Percentiles rank a stretch among this genome's conserved stretches.
These are phyloP conservation scores for Scaptomyza tumidula DNA, from an alignment of 2,888 invertebrate species.

Conservation along the genomic window DNA sequence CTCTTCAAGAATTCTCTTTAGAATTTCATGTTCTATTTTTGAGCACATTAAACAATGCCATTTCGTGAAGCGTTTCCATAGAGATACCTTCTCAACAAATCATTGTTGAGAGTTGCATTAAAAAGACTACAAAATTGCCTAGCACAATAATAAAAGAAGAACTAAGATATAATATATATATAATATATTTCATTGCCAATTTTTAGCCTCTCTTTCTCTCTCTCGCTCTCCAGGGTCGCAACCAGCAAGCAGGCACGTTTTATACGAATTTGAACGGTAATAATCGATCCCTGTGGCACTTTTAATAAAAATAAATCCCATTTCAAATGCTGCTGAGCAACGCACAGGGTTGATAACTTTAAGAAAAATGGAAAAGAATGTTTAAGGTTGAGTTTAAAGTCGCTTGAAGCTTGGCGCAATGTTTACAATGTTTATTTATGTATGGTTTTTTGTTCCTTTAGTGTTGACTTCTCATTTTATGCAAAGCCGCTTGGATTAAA, in stretches of 20 bases:
- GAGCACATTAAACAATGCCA: background rate
- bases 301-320: constrained; percentile 79
- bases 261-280: constrained; percentile 84
- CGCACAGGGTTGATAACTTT: constrained; percentile 30
- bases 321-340: constrained; percentile 67
- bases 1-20: too few relatives aligned
- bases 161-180: too few relatives aligned
- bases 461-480: constrained; percentile 52
- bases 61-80: background rate
- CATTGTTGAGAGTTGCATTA: too few relatives aligned
- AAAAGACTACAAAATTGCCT: too few relatives aligned
- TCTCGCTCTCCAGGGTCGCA: constrained; percentile 32
- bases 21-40: too few relatives aligned
- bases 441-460: constrained; percentile 5
- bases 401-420: background rate
- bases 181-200: constrained; percentile 22
- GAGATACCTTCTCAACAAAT: too few relatives aligned
- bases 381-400: constrained; percentile 45
- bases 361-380: background rate
- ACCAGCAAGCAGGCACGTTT: constrained; percentile 79
- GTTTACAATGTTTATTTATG: constrained; percentile 14
- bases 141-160: constrained; percentile 32
- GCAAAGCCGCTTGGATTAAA: constrained; percentile 66
- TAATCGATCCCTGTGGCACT: constrained; percentile 85
- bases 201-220: background rate